Conservation (phyloP, 2,888 invertebrate species). For the Chelonus formosanus region DNA sequence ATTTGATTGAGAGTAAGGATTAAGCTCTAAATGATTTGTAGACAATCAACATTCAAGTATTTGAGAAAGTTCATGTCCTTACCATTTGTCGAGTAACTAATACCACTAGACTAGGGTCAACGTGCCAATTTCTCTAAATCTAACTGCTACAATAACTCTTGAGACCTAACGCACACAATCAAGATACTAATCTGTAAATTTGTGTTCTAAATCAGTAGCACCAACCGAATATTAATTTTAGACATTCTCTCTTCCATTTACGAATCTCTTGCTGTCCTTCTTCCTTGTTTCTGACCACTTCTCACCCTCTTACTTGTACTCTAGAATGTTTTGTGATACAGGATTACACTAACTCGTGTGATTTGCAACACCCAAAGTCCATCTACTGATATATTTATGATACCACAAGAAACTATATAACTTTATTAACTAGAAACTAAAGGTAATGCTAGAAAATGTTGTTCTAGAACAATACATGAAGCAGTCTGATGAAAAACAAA, state of each 20-base stretch:
- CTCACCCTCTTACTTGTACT: slow-evolving; percentile 19
- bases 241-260: background rate
- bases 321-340: slow-evolving; percentile 54
- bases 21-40: no score
- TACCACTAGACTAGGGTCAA: no score
- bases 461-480: slow-evolving; percentile 27
- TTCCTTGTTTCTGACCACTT: slow-evolving; percentile 25
- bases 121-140: no score
- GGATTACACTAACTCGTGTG: slow-evolving; percentile 45
- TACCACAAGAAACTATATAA: slow-evolving; percentile 33
- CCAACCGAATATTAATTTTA: slow-evolving; percentile 63
- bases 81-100: no score
- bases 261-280: slow-evolving; percentile 30
- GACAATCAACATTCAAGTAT: no score
- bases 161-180: slow-evolving; percentile 8
- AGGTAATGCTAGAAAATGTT: slow-evolving; percentile 25
- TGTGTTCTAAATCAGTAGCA: slow-evolving; percentile 63
- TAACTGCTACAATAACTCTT: no score
- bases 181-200: slow-evolving; percentile 64
- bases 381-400: slow-evolving; percentile 52
- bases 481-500: slow-evolving; percentile 4
- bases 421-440: slow-evolving; percentile 22
- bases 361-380: slow-evolving; percentile 43
- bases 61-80: no score
- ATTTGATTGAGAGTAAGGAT: no score